phyloP scores from a whole-genome alignment of 2,113 vertebrate genomes.

The Nycticebus coucang region DNA sequence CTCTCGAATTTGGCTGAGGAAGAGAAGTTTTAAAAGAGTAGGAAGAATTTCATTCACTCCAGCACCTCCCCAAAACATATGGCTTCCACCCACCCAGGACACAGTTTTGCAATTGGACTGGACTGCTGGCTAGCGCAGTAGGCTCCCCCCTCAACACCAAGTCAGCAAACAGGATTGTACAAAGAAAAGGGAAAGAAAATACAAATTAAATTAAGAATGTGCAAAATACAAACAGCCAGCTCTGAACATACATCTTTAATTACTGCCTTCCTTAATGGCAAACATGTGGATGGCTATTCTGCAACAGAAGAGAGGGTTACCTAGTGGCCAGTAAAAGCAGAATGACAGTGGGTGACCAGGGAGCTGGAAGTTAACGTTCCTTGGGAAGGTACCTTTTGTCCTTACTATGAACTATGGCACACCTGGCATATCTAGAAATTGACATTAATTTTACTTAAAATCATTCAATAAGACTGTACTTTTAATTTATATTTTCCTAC shows the following conservation, averaged over 20 bases:
- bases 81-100: conserved; percentile 72
- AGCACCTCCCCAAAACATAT: conserved; percentile 77
- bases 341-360: background rate
- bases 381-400: background rate
- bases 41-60: conserved; percentile 75
- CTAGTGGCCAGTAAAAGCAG: conserved; percentile 55
- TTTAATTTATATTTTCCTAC: conserved; percentile 21
- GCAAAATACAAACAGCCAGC: conserved; percentile 73
- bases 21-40: conserved; percentile 62
- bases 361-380: background rate
- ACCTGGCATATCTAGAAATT: background rate
- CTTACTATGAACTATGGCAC: background rate
- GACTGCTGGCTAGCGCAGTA: conserved; percentile 63
- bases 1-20: conserved; percentile 47
- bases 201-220: conserved; percentile 79
- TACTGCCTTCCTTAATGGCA: conserved; percentile 70
- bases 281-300: conserved; percentile 62
- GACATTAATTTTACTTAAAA: conserved; percentile 32
- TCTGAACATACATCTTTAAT: conserved; percentile 79
- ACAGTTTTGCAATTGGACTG: conserved; percentile 74
- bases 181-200: conserved; percentile 58
- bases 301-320: conserved; percentile 62
- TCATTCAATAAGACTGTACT: background rate
- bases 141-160: conserved; percentile 71
- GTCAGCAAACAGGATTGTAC: conserved; percentile 77